Base-by-base conservation (phyloP, 2,888 invertebrate genomes). In the Eupithecia abbreviata region DNA sequence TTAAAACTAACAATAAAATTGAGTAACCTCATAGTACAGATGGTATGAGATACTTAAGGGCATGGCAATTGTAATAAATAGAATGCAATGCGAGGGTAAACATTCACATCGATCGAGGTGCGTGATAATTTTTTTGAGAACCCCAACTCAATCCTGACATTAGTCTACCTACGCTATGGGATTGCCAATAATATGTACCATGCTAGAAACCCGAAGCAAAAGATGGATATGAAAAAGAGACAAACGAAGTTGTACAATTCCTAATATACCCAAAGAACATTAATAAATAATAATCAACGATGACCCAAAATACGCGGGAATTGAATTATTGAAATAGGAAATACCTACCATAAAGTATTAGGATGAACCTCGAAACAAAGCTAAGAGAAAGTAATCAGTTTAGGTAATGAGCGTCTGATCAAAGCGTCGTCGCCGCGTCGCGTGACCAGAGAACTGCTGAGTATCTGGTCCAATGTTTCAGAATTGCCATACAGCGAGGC, bases 261-360 rank as follows among this genome's bases (percentile, higher is more conserved):
- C 43, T 43, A 62, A 9, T 62, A 2, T 18, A 2, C 3, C 18
- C 18, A 58, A 71, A 71, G 71, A 71, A 77, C 58, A 69, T 49
- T 69, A 49, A 66, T 68, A 30, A 30, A 30, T 55, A 55, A 55
- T 55, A 62, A 12, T 3, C 62, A 65, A 7, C n/a, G n/a, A n/a
- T 55, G n/a, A 30, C 10, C 30, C 7, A 12, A 62, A 30, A 30
- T 10, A 62, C 62, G 3, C 10, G 62, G 30, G 30, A n/a, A 62
- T 62, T 12, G 10, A 62, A 5, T 7, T 55, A 55, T 18, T 18
- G 18, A 30, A 62, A 30, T 62, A 62, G 62, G 62, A 18, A 62
- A 62, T 62, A 58, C 18, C 10, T 51, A 51, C 4, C 5, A 58
- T 58, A 58, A 58, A 10, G 55, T 18, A n/a, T 51, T 5, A 51